phyloP scores from a whole-genome alignment of 2,113 vertebrate species.

The Actenoides hombroni region DNA sequence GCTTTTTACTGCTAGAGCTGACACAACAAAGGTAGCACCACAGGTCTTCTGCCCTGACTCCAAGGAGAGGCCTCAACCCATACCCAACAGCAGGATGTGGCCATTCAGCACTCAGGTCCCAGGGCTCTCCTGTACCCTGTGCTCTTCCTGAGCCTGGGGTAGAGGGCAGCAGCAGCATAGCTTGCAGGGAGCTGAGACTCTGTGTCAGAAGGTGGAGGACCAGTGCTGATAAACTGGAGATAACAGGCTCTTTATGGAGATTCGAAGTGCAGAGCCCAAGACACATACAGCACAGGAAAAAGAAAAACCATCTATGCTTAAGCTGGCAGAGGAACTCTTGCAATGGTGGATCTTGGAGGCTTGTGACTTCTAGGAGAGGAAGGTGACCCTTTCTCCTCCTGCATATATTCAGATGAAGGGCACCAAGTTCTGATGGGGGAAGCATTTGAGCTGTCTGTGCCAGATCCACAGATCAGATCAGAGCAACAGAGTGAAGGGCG shows the following conservation, averaged over 20 bases:
- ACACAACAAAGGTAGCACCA: neutral
- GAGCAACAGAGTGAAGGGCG: neutral
- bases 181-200: neutral
- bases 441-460: neutral
- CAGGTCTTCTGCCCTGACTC: neutral
- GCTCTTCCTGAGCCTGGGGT: neutral
- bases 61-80: neutral
- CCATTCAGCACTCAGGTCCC: neutral
- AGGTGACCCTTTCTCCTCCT: neutral
- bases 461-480: neutral
- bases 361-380: neutral
- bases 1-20: neutral
- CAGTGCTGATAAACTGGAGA: neutral
- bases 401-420: neutral
- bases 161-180: neutral
- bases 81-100: neutral
- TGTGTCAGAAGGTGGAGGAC: neutral
- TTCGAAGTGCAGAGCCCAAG: neutral
- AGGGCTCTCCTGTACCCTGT: no score
- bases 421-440: neutral
- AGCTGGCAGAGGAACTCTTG: neutral
- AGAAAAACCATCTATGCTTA: neutral
- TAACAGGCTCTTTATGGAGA: neutral
- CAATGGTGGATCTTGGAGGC: neutral
- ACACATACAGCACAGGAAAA: neutral